Conservation (phyloP, 1,140 invertebrate genomes). For the Meloidogyne floridensis region DNA sequence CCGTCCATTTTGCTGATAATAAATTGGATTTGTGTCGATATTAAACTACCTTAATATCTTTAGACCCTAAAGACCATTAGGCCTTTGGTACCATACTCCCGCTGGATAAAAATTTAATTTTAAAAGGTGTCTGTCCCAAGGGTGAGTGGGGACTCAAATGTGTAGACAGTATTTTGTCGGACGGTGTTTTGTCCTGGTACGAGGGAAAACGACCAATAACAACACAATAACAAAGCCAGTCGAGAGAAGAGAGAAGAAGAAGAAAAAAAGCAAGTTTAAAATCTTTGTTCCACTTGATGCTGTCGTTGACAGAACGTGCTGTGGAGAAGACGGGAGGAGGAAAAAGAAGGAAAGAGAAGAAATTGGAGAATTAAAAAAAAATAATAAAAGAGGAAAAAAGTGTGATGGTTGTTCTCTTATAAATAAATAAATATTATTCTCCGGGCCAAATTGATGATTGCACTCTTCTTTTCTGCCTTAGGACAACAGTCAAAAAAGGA, state of each 20-base stretch:
- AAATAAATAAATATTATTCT: too few species aligned
- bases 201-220: background rate
- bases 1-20: too few species aligned
- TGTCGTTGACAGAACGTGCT: background rate
- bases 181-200: too few species aligned
- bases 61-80: too few species aligned
- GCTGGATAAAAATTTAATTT: too few species aligned
- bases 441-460: background rate
- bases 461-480: background rate
- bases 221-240: background rate
- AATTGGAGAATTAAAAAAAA: background rate
- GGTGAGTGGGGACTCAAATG: too few species aligned
- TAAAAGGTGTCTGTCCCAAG: too few species aligned
- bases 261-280: background rate
- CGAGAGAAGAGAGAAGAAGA: background rate
- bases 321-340: background rate
- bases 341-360: background rate
- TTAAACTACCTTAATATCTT: too few species aligned
- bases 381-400: background rate
- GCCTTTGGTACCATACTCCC: too few species aligned
- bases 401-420: background rate
- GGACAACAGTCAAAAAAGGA: background rate
- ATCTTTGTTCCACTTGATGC: slow-evolving; percentile 8
- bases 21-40: too few species aligned
- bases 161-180: too few species aligned